Percentiles rank a stretch among this genome's conserved stretches.
Conservation (phyloP, 1,140 invertebrate species). For the Daktulosphaira vitifoliae region DNA sequence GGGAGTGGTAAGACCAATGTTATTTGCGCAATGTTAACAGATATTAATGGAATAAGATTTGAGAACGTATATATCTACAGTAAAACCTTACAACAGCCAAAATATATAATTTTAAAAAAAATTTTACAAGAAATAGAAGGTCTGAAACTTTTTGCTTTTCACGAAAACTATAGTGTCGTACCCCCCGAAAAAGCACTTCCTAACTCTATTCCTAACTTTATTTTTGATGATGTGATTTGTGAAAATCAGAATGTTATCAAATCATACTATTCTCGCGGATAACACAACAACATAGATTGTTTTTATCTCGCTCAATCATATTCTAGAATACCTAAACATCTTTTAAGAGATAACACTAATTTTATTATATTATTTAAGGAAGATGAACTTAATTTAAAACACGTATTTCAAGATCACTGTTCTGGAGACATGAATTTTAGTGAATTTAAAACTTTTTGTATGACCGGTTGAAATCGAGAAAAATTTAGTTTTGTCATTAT, state of each 20-base stretch:
- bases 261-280: constrained; percentile 42
- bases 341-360: constrained; percentile 43
- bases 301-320: constrained; percentile 45
- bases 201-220: constrained; percentile 42
- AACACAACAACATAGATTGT: constrained; percentile 42
- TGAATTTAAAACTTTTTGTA: constrained; percentile 39
- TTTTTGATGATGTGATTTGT: constrained; percentile 45
- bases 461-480: constrained; percentile 36
- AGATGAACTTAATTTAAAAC: constrained; percentile 43
- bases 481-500: constrained; percentile 35
- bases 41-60: constrained; percentile 36
- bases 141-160: constrained; percentile 26
- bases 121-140: constrained; percentile 30
- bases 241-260: constrained; percentile 25
- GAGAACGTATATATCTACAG: constrained; percentile 37
- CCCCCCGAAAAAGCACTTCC: constrained; percentile 35
- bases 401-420: constrained; percentile 43
- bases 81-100: constrained; percentile 36
- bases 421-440: constrained; percentile 39
- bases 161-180: constrained; percentile 11
- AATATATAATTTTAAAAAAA: constrained; percentile 36
- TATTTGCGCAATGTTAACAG: constrained; percentile 35
- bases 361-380: constrained; percentile 43
- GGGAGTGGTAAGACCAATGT: constrained; percentile 40
- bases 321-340: constrained; percentile 43